These are phyloP conservation scores for Labroides dimidiatus DNA, from an alignment of 2,797 vertebrate genomes.

Conservation along the genomic window DNA sequence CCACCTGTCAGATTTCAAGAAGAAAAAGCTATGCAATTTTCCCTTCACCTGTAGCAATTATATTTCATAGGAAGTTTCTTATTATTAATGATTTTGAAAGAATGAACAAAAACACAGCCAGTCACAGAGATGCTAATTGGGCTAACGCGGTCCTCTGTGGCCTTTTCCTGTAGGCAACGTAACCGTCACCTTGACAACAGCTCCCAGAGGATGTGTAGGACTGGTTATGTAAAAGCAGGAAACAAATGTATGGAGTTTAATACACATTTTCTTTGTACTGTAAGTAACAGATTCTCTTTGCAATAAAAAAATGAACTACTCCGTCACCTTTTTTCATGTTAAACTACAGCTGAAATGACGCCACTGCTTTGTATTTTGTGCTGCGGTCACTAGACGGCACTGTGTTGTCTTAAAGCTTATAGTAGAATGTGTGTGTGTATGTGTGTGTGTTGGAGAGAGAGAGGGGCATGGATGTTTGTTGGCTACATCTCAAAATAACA, in stretches of 20 bases:
- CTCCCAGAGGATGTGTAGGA: constrained; percentile 2
- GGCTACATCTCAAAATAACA: constrained; percentile 49
- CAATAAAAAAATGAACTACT: neutral
- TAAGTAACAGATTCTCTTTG: neutral
- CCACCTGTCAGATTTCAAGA: neutral
- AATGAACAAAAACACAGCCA: constrained; percentile 9
- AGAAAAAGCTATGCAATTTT: neutral
- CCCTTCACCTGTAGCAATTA: neutral
- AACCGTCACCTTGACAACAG: constrained; percentile 8
- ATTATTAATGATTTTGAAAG: neutral
- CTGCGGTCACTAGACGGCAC: constrained; percentile 48
- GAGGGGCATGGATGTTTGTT: constrained; percentile 42
- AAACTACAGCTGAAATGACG: neutral
- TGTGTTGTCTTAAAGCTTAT: constrained; percentile 27
- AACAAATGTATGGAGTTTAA: neutral
- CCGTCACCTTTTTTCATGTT: neutral
- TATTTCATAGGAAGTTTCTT: neutral
- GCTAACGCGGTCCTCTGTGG: constrained; percentile 1
- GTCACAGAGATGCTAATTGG: neutral
- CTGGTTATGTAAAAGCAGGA: constrained; percentile 5
- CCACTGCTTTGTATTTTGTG: constrained; percentile 23
- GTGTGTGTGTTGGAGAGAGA: constrained; percentile 12
- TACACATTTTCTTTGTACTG: constrained; percentile 3
- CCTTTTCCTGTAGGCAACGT: neutral
- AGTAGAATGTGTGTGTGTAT: constrained; percentile 33